Evolutionary conservation across 2,113 vertebrate species (phyloP).

Genomic region (Chinchilla lanigera): DNA sequence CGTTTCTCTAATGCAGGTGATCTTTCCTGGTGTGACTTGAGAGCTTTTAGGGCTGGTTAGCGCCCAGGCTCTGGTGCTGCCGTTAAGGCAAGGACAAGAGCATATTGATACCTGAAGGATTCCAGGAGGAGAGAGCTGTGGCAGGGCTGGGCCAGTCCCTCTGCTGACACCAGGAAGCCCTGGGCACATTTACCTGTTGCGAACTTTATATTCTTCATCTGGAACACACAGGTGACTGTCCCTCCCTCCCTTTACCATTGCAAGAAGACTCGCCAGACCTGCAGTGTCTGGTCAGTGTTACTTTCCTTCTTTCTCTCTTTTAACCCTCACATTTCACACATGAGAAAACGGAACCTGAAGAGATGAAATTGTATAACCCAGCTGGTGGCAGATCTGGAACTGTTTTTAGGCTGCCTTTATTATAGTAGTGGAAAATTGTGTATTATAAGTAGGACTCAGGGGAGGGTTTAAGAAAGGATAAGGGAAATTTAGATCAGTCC

Average conservation of each 20-base stretch:
- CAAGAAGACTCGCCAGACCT: background rate
- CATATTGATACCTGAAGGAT: background rate
- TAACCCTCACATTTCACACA: background rate
- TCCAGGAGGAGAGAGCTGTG: background rate
- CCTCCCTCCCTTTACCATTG: background rate
- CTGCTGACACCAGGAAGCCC: background rate
- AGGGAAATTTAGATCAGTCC: background rate
- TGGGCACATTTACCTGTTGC: background rate
- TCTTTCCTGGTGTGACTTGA: background rate
- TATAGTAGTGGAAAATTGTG: background rate
- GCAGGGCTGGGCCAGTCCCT: background rate
- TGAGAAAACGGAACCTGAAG: background rate
- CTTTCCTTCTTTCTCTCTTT: conserved; percentile 7
- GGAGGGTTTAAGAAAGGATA: background rate
- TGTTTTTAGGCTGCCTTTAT: background rate
- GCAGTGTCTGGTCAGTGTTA: background rate
- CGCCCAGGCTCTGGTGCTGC: background rate
- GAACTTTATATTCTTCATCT: background rate
- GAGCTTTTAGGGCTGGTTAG: background rate
- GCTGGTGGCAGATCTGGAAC: background rate
- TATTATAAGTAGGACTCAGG: background rate
- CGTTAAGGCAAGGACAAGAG: background rate
- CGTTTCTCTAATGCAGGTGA: background rate
- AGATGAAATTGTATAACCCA: background rate
- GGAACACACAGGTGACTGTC: background rate